Base-by-base conservation (phyloP, 2,797 vertebrate genomes). In the Crocidura indochinensis region DNA sequence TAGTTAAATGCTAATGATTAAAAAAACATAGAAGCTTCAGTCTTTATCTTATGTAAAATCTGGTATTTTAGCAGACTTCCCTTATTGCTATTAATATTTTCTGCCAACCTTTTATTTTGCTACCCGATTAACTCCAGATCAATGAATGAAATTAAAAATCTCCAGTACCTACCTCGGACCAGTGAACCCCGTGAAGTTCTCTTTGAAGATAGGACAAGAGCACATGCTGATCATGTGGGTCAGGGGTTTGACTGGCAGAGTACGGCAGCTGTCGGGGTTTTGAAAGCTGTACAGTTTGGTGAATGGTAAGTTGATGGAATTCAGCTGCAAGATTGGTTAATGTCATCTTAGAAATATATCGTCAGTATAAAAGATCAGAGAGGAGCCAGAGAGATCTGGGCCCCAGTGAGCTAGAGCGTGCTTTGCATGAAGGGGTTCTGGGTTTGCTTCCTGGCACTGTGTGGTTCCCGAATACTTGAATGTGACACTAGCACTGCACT, bases 201-300 rank as follows among this genome's bases (percentile, higher is more conserved):
- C 94, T 99, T 99, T 88, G 99, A 99, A 97, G 99, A 99, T 89
- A 98, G 99, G 94, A 99, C 99, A 0, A 98, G 99, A 96, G 99
- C 99, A 64, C 99, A 99, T 0, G 99, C 99, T 1, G 99, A 99
- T 96, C 99, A 99, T 0, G 99, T 99, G 46, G 99, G 99, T 22
- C 99, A 99, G 95, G 99, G 99, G 86, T 99, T 99, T 92, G 99
- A 99, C 98, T 99, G 99, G 99, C 99, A 99, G 98, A 99, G 99
- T 97, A 99, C 99, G 0, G 99, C 99, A n/a, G 99, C 99, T 38
- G 99, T 99, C 0, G 99, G 99, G 0, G 99, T 99, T 15, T 98
- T 99, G 96, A 99, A 99, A 98, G 99, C 99, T 8, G 99, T 99
- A 80, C 99, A 99, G 97, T 99, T 99, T 79, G 99, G 99, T 97